A percentile compares a stretch with the other conserved stretches of the same genome.
Evolutionary conservation across 2,888 invertebrate genomes (phyloP).

Genomic region (Mantis religiosa): DNA sequence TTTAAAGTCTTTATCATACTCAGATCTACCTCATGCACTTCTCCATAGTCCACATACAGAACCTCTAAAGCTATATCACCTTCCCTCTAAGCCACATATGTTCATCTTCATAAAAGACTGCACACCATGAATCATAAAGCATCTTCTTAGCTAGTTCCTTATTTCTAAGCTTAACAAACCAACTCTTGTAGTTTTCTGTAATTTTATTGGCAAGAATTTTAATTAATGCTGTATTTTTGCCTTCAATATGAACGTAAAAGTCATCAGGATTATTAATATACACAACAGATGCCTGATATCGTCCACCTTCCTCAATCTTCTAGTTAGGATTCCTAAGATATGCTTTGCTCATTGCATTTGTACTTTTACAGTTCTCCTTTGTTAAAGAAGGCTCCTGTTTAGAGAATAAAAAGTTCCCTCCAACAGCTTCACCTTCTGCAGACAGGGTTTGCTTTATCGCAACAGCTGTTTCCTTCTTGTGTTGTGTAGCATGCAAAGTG

Average conservation of each 20-base stretch:
- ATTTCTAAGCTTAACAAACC: background rate
- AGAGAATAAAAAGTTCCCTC: no score
- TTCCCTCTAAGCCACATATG: conserved; percentile 15
- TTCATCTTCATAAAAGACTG: background rate
- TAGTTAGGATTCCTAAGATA: background rate
- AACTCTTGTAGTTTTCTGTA: background rate
- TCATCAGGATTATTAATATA: conserved; percentile 6
- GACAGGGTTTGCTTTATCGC: no score
- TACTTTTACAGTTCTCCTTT: background rate
- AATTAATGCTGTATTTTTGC: background rate
- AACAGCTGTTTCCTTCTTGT: no score
- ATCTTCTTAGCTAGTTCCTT: background rate
- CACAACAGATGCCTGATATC: background rate
- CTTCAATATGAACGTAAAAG: conserved; percentile 11
- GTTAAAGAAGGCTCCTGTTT: background rate
- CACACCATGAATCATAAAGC: background rate
- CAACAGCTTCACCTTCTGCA: no score
- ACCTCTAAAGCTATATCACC: background rate
- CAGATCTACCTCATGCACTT: background rate
- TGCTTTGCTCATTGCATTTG: background rate
- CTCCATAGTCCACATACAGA: conserved; percentile 22
- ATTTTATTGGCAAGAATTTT: background rate
- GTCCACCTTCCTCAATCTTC: background rate
- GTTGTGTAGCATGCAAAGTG: no score
- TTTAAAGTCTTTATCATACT: background rate